A percentile compares a stretch with the other conserved stretches of the same genome.
Conservation (phyloP, 2,888 invertebrate genomes). For the Agonopterix heracliana region DNA sequence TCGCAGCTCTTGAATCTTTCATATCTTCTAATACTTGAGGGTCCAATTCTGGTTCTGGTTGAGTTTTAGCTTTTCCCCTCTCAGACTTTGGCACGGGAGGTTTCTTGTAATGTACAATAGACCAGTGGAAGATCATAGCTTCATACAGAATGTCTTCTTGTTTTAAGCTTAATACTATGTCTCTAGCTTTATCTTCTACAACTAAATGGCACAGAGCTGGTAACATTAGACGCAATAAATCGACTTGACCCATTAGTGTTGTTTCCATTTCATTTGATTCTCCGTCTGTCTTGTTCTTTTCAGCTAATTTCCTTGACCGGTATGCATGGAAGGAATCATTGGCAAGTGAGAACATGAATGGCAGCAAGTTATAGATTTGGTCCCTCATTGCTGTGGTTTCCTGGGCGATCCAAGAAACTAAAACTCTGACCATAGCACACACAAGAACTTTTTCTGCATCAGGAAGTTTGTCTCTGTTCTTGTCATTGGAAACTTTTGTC, state of each 20-base stretch:
- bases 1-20: slow-evolving; percentile 88
- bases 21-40: slow-evolving; percentile 86
- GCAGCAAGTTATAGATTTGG: slow-evolving; percentile 87
- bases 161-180: slow-evolving; percentile 84
- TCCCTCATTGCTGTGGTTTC: slow-evolving; percentile 92
- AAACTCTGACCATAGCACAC: slow-evolving; percentile 88
- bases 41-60: slow-evolving; percentile 85
- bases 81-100: slow-evolving; percentile 89
- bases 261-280: slow-evolving; percentile 65
- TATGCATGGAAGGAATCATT: slow-evolving; percentile 89
- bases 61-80: slow-evolving; percentile 82
- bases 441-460: slow-evolving; percentile 85
- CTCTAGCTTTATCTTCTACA: slow-evolving; percentile 91
- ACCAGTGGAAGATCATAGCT: slow-evolving; percentile 89
- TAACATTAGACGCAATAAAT: slow-evolving; percentile 87
- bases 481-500: slow-evolving; percentile 83
- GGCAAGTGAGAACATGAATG: slow-evolving; percentile 86
- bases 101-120: slow-evolving; percentile 89
- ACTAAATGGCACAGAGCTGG: slow-evolving; percentile 94
- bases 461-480: slow-evolving; percentile 81
- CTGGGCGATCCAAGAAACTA: slow-evolving; percentile 93
- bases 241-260: slow-evolving; percentile 76
- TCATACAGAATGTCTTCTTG: slow-evolving; percentile 89
- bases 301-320: slow-evolving; percentile 80
- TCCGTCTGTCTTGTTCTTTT: slow-evolving; percentile 78